Evolutionary conservation across 2,113 vertebrate genomes (phyloP), one percentile per base, ranked within the genome.

Genomic region (Prochilodus magdalenae): DNA sequence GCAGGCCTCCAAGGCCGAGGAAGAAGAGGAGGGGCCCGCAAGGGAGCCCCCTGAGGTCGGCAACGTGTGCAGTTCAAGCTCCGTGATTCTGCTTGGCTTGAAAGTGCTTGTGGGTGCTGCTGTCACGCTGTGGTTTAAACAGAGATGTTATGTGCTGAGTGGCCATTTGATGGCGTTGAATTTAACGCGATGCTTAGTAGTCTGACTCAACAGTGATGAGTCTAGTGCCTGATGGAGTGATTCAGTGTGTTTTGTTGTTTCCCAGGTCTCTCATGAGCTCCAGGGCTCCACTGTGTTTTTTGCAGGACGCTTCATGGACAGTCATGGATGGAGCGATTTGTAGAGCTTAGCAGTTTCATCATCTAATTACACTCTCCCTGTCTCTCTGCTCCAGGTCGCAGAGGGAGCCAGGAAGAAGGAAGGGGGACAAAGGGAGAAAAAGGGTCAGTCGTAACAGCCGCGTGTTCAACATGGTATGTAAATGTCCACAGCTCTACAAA

Each of bases 381-480:
- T 80, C 57, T 79, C n/a, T 75, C 47, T 81, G 26, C 75, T 75
- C 27, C 74, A 86, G 82, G 71, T 95, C 92, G 95, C 93, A 91
- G 94, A 97, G 89, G 92, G 91, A 76, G 90, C 89, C 86, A 96
- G 92, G 12, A 97, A 96, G 91, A 96, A 96, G 80, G 96, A 96
- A 88, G 91, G 94, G 82, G 91, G 94, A 86, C 95, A 93, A 0
- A 93, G 93, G 85, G 96, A 96, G 90, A 96, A 95, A 92, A 99
- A 96, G 89, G 94, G 92, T 91, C 96, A 96, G 74, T 97, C 96
- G 0, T 98, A 96, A 96, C 93, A 89, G 80, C 30, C 74, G 86
- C 80, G 86, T 83, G 77, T 86, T 82, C 62, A 70, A 80, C 70
- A 81, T 87, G 93, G 92, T 94, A 83, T 66, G 40, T 87, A 26